A percentile compares a stretch with the other conserved stretches of the same genome.
Evolutionary conservation across 2,888 invertebrate species (phyloP).

Genomic region (Drosophila borborema): DNA sequence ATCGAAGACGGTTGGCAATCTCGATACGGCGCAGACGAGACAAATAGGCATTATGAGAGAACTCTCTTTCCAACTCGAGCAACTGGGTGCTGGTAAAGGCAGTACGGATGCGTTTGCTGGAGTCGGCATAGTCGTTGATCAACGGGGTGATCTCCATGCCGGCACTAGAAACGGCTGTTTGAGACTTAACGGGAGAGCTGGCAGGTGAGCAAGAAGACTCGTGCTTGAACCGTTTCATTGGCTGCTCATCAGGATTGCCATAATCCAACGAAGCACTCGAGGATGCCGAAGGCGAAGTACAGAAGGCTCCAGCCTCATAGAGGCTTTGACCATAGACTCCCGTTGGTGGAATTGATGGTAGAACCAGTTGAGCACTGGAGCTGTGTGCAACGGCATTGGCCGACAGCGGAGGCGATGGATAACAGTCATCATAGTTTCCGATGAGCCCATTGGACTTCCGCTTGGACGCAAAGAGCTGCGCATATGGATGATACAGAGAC

Average conservation of each 20-base stretch:
- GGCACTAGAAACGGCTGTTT: constrained; percentile 11
- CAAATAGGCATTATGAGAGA: constrained; percentile 95
- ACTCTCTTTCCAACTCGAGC: constrained; percentile 94
- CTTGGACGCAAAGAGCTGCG: constrained; percentile 71
- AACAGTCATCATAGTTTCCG: constrained; percentile 65
- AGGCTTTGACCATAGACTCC: constrained; percentile 41
- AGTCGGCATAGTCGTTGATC: constrained; percentile 87
- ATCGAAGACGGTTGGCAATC: constrained; percentile 93
- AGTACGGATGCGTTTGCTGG: constrained; percentile 95
- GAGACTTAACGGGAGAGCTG: constrained; percentile 75
- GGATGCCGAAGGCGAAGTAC: constrained; percentile 84
- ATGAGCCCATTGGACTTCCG: constrained; percentile 65
- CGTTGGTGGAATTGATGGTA: constrained; percentile 36
- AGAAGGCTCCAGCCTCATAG: constrained; percentile 73
- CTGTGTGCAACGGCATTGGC: constrained; percentile 51
- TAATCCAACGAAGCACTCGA: constrained; percentile 78
- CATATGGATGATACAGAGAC: constrained; percentile 78
- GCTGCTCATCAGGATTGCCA: constrained; percentile 75
- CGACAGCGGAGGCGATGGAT: constrained; percentile 67
- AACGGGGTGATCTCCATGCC: constrained; percentile 76
- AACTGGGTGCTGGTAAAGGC: constrained; percentile 97
- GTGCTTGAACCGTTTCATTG: constrained; percentile 72
- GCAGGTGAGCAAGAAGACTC: constrained; percentile 80
- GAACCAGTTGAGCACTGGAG: constrained; percentile 31
- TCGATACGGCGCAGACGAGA: constrained; percentile 95